Evolutionary conservation across 2,797 vertebrate genomes (phyloP).

Genomic region (Eutrigla gurnardus): DNA sequence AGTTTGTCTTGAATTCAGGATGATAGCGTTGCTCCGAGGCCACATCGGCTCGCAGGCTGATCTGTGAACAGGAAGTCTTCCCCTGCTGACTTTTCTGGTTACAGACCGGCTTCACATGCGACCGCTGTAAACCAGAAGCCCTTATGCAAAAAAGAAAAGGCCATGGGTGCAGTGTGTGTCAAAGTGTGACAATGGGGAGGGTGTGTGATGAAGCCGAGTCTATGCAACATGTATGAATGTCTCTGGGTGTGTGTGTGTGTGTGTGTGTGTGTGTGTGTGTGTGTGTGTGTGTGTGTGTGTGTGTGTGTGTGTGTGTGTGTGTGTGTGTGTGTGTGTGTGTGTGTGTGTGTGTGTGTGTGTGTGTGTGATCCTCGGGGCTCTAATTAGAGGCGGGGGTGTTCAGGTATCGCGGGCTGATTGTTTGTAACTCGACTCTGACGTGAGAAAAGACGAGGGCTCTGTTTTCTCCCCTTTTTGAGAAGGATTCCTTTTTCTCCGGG

Average conservation of each 20-base stretch:
- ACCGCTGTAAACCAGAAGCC: constrained; percentile 26
- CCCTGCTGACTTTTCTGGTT: constrained; percentile 41
- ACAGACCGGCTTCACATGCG: constrained; percentile 10
- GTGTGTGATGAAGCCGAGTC: constrained; percentile 23
- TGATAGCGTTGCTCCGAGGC: background rate
- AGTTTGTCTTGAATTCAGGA: constrained; percentile 2
- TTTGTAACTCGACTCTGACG: constrained; percentile 57
- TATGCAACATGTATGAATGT: constrained; percentile 38
- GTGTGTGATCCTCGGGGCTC: constrained; percentile 38
- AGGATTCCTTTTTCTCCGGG: background rate
- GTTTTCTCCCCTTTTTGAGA: constrained; percentile 32
- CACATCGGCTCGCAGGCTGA: constrained; percentile 4
- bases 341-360: constrained; percentile 11
- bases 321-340: constrained; percentile 16
- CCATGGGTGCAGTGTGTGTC: constrained; percentile 25
- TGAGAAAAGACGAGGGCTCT: constrained; percentile 21
- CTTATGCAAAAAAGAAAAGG: constrained; percentile 41
- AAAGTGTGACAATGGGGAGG: constrained; percentile 41
- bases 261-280: constrained; percentile 8
- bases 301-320: background rate
- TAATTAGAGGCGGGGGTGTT: constrained; percentile 68
- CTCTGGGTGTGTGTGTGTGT: background rate
- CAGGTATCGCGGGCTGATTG: constrained; percentile 51
- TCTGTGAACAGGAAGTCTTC: constrained; percentile 52
- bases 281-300: constrained; percentile 12